These are phyloP conservation scores for Coelopa pilipes DNA, from an alignment of 2,888 invertebrate genomes.

Conservation along the genomic window DNA sequence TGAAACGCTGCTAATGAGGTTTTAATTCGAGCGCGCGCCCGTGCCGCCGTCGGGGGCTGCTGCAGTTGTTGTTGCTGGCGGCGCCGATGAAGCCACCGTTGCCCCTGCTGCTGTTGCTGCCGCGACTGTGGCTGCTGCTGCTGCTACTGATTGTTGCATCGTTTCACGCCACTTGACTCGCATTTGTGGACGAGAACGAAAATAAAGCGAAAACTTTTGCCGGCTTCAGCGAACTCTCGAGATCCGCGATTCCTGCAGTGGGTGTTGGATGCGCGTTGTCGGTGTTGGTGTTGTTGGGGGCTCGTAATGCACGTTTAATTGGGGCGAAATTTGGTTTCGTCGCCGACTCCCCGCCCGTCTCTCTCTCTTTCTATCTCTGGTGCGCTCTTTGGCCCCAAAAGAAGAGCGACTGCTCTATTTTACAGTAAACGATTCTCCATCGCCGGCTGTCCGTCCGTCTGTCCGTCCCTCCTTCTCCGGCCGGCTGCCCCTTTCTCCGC, in stretches of 20 bases:
- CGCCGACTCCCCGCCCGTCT: no score
- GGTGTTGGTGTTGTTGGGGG: background rate
- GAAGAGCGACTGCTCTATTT: no score
- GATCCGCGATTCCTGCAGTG: background rate
- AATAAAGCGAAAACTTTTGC: slow-evolving; percentile 17
- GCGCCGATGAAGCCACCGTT: background rate
- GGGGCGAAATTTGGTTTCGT: slow-evolving; percentile 6
- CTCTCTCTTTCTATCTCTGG: no score
- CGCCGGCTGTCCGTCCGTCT: no score
- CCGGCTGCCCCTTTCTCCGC: background rate
- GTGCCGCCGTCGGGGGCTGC: background rate
- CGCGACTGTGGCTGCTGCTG: background rate
- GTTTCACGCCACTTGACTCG: background rate
- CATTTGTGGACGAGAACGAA: background rate
- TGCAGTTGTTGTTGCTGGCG: slow-evolving; percentile 1
- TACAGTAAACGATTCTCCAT: no score
- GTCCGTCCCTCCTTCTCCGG: background rate
- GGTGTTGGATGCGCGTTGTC: background rate
- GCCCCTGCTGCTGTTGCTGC: slow-evolving; percentile 2
- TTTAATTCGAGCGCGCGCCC: slow-evolving; percentile 20
- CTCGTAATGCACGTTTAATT: slow-evolving; percentile 16
- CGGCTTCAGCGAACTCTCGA: background rate
- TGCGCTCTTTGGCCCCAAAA: no score
- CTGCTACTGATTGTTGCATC: background rate
- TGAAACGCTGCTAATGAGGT: slow-evolving; percentile 33